Evolutionary conservation across 2,113 vertebrate species (phyloP).

Genomic region (Hylia prasina): DNA sequence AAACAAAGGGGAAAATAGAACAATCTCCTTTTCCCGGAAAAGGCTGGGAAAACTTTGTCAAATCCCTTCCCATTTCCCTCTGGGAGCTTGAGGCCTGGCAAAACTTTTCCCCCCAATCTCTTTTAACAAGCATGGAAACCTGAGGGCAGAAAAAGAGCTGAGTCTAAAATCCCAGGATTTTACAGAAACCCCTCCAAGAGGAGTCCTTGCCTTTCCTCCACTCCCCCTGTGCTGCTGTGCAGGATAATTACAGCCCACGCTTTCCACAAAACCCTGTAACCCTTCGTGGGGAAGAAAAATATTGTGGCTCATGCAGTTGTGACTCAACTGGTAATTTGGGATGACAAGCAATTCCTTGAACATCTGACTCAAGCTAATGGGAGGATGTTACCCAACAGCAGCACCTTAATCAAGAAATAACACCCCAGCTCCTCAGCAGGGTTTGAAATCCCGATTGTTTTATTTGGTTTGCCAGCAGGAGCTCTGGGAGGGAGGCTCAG

Average conservation of each 20-base stretch:
- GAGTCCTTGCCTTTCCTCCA: neutral
- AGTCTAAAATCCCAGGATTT: neutral
- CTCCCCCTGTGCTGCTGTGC: neutral
- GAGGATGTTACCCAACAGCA: conserved; percentile 51
- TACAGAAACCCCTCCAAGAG: neutral
- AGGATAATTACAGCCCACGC: neutral
- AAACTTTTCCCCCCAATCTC: neutral
- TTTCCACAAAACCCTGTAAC: neutral
- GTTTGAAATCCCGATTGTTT: neutral
- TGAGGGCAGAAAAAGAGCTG: neutral
- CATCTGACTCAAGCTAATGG: conserved; percentile 42
- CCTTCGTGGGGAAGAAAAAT: conserved; percentile 13
- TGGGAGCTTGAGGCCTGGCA: neutral
- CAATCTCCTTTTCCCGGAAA: neutral
- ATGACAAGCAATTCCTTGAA: conserved; percentile 23
- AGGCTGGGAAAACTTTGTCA: neutral
- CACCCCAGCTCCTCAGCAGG: neutral
- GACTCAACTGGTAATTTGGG: conserved; percentile 45
- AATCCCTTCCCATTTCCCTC: neutral
- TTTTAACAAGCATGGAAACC: neutral
- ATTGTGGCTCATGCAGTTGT: conserved; percentile 22
- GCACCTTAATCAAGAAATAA: neutral
- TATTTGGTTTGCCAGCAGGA: neutral
- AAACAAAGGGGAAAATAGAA: neutral
- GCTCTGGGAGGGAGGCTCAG: neutral